Evolutionary conservation across 2,888 invertebrate genomes (phyloP), one percentile per base, ranked within the genome.

Genomic region (Teleiodes luculella): DNA sequence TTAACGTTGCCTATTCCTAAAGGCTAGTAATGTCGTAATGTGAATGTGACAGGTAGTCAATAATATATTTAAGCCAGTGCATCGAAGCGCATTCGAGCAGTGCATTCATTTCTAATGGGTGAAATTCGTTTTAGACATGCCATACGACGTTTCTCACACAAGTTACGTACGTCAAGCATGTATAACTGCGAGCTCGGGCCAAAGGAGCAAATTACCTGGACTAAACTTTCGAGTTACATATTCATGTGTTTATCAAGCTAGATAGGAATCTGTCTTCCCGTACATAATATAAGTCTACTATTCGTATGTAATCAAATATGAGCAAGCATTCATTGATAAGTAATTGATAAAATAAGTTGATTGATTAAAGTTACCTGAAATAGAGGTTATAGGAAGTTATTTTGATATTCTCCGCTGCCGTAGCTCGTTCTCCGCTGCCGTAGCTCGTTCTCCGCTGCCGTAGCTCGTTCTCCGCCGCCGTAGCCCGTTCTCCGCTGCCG

Each of bases 61-160:
- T 54, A 56, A 53, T 57, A 57, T 36, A 57, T 56, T 41, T 35
- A 51, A 41, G 41, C 41, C 36, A 52, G 50, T 46, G 60, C 58
- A 60, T 55, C 56, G 58, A 36, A 59, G 55, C 54, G 60, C 58
- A 57, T 61, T 54, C 59, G 52, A 56, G 54, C 57, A 37, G 46
- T 20, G 45, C 57, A 61, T 65, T 55, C 60, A 65, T 63, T 59
- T 50, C 24, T 55, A 57, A 62, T 60, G 61, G 60, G 57, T 33
- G 50, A 13, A 37, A 50, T 57, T 57, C 61, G 54, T 56, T 65
- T 62, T 61, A 58, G 55, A 54, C 50, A 41, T 39, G 52, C 54
- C 56, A 57, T 52, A 43, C 56, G 60, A 16, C 37, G 41, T 41
- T 61, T 63, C 58, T 55, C 58, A 60, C 56, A 50, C 43, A 43